Conservation (phyloP, 1,140 invertebrate species). For the Drosophila ambigua region DNA sequence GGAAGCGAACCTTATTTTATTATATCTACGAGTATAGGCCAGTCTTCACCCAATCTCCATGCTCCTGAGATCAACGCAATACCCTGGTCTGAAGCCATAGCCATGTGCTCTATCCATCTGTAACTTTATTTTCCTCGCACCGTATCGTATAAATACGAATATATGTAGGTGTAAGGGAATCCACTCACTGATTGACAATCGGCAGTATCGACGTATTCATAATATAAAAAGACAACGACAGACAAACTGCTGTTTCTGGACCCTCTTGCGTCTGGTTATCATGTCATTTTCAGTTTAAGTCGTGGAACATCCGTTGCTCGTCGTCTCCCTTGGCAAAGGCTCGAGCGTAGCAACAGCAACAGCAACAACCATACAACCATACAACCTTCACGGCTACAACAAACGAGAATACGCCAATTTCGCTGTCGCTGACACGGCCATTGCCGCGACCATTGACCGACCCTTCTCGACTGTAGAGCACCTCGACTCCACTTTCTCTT, state of each 20-base stretch:
- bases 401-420: slow-evolving; percentile 53
- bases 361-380: slow-evolving; percentile 20
- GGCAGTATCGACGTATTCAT: no score
- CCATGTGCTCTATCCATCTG: no score
- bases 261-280: slow-evolving; percentile 60
- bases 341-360: slow-evolving; percentile 23
- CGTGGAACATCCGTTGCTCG: slow-evolving; percentile 49
- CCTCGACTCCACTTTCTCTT: slow-evolving; percentile 45
- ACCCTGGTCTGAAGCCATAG: no score
- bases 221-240: no score
- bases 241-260: slow-evolving; percentile 1
- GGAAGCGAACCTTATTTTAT: no score
- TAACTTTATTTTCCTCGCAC: no score
- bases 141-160: no score
- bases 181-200: no score
- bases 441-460: slow-evolving; percentile 42
- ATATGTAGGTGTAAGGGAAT: no score
- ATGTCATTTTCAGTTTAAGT: slow-evolving; percentile 68
- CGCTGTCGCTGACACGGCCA: slow-evolving; percentile 48
- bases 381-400: slow-evolving; percentile 51
- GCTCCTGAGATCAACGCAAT: no score
- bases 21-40: no score
- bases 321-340: slow-evolving; percentile 27
- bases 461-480: slow-evolving; percentile 44
- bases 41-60: no score